Conservation (phyloP, 2,888 invertebrate species). For the Pteria penguin region DNA sequence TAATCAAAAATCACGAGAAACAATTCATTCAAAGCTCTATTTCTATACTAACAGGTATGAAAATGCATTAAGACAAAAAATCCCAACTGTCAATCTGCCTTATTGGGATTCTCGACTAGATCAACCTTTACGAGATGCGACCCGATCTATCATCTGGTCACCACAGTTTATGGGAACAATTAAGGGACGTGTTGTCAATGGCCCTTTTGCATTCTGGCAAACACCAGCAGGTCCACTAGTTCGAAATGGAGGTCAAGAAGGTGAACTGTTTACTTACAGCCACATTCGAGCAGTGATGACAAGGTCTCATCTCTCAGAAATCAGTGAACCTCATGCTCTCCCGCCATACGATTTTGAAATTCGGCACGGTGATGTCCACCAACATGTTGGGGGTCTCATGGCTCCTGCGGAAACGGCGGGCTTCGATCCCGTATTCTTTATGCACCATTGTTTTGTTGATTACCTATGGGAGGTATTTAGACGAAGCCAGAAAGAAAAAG, state of each 20-base stretch:
- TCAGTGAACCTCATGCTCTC: constrained; percentile 50
- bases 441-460: constrained; percentile 78
- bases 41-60: constrained; percentile 57
- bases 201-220: constrained; percentile 75
- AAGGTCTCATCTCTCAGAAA: constrained; percentile 50
- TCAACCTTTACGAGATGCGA: constrained; percentile 71
- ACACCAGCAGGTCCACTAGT: constrained; percentile 56
- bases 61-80: constrained; percentile 67
- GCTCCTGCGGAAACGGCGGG: constrained; percentile 72
- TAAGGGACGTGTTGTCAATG: constrained; percentile 71
- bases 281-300: constrained; percentile 51
- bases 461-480: constrained; percentile 75
- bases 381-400: constrained; percentile 77
- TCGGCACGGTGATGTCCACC: constrained; percentile 69
- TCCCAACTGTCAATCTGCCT: constrained; percentile 75
- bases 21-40: not conserved
- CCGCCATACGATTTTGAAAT: constrained; percentile 66
- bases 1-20: not conserved
- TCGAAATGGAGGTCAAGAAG: constrained; percentile 54
- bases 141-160: constrained; percentile 77
- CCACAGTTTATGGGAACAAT: constrained; percentile 75
- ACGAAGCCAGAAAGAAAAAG: constrained; percentile 47
- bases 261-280: constrained; percentile 55
- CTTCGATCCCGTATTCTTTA: constrained; percentile 78
- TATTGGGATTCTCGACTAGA: constrained; percentile 80